These are phyloP conservation scores for Rhinoraja longicauda DNA, from an alignment of 2,797 vertebrate species.

Conservation along the genomic window DNA sequence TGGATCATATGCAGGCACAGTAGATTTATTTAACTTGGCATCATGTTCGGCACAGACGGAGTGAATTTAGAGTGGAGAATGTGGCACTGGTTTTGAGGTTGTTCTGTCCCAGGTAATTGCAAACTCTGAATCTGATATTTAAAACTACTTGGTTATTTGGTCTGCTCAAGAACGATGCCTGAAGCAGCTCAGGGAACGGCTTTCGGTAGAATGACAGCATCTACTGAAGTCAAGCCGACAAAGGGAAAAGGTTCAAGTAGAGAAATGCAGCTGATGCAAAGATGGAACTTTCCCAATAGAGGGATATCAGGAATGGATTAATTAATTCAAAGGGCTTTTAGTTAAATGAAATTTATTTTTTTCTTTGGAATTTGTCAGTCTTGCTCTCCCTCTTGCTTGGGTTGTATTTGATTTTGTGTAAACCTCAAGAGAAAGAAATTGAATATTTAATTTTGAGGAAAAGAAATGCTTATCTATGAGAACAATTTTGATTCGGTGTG, in stretches of 20 bases:
- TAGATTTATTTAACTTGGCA: too few relatives aligned
- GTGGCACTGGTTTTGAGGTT: too few relatives aligned
- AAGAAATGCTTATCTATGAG: not conserved
- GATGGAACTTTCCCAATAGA: not conserved
- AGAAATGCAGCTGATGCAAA: not conserved
- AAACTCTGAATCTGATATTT: not conserved
- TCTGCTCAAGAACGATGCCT: not conserved
- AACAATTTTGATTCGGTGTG: not conserved
- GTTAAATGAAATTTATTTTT: not conserved
- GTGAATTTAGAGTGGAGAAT: too few relatives aligned
- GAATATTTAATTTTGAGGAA: not conserved
- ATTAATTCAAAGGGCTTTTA: not conserved
- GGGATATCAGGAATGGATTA: not conserved
- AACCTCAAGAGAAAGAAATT: not conserved
- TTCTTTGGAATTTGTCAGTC: not conserved
- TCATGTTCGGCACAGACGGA: too few relatives aligned
- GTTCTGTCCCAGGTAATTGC: too few relatives aligned
- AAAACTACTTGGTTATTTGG: not conserved
- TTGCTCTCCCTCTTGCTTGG: not conserved
- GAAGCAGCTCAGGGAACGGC: not conserved
- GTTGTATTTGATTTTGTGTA: not conserved
- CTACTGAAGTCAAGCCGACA: not conserved
- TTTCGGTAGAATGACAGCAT: not conserved
- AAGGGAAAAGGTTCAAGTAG: not conserved
- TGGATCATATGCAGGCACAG: too few relatives aligned